These are phyloP conservation scores for Urosaurus nigricauda DNA, from an alignment of 2,797 vertebrate genomes.

Conservation along the genomic window DNA sequence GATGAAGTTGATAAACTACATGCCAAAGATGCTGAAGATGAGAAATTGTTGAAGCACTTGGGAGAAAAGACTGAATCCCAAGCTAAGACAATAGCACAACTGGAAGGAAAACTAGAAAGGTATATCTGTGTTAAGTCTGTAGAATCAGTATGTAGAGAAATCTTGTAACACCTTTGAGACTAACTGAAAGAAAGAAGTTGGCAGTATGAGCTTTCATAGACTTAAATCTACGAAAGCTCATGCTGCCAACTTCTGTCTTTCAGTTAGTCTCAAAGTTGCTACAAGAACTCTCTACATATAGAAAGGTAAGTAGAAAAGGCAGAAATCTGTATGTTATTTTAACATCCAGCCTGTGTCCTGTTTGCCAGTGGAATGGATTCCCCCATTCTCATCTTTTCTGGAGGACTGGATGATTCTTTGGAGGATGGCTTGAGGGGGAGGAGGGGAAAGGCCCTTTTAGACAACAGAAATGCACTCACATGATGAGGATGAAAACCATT, in stretches of 20 bases:
- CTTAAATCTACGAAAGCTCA: no score
- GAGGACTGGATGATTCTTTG: background rate
- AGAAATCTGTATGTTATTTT: background rate
- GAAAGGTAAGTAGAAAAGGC: conserved; percentile 80
- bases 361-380: background rate
- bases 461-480: background rate
- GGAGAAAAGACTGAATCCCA: conserved; percentile 80
- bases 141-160: no score
- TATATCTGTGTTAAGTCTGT: conserved; percentile 55
- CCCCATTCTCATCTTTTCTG: background rate
- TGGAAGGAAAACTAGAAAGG: conserved; percentile 82
- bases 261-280: no score
- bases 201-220: no score
- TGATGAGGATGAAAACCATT: background rate
- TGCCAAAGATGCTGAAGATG: conserved; percentile 80
- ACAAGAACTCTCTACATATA: conserved; percentile 51
- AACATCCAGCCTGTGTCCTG: background rate
- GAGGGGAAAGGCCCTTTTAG: background rate
- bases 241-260: no score
- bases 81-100: conserved; percentile 74
- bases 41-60: conserved; percentile 76
- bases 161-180: no score
- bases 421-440: background rate
- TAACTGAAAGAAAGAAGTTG: no score
- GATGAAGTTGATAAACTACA: conserved; percentile 87